These are phyloP conservation scores for Hormaphis cornu DNA, from an alignment of 1,140 invertebrate genomes.

Conservation along the genomic window DNA sequence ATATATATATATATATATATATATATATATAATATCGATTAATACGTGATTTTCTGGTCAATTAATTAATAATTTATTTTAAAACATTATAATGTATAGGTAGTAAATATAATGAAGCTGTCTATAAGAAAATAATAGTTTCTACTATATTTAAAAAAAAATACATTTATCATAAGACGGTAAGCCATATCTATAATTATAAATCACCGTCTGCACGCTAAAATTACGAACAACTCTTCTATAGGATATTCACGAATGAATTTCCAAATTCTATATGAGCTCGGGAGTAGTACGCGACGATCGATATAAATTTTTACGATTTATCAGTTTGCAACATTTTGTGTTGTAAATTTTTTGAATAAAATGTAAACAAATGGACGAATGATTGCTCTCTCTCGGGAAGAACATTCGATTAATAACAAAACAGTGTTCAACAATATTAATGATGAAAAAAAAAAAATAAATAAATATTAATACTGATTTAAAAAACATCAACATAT, in stretches of 20 bases:
- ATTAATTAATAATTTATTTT: background rate
- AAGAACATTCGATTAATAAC: constrained; percentile 31
- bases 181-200: too few species aligned
- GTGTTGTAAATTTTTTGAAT: constrained; percentile 8
- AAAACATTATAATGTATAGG: background rate
- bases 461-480: too few species aligned
- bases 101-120: constrained; percentile 5
- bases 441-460: constrained; percentile 9
- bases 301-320: constrained; percentile 7
- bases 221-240: background rate
- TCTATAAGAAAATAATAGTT: constrained; percentile 12
- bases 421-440: constrained; percentile 27
- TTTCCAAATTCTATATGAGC: too few species aligned
- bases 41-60: background rate
- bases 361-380: constrained; percentile 30
- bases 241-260: background rate
- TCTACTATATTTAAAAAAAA: background rate
- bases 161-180: background rate
- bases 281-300: background rate
- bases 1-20: too few species aligned
- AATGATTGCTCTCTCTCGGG: constrained; percentile 30
- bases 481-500: constrained; percentile 1
- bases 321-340: constrained; percentile 12
- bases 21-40: too few species aligned
- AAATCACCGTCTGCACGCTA: background rate